These are phyloP conservation scores for Andrena dorsata DNA, from an alignment of 2,888 invertebrate species.

Conservation along the genomic window DNA sequence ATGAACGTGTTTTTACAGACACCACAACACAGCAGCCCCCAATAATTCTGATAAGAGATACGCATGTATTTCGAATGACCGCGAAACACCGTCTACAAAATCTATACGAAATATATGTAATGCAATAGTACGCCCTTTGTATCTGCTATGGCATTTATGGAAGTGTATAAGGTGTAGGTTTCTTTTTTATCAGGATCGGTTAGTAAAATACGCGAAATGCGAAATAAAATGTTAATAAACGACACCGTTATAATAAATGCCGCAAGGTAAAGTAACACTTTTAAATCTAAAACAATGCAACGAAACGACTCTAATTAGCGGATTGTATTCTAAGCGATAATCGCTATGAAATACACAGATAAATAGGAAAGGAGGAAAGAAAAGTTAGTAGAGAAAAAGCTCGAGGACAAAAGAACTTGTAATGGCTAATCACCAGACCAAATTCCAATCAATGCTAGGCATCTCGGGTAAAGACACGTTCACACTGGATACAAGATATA, in stretches of 20 bases:
- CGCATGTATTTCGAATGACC: too few species aligned
- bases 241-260: too few species aligned
- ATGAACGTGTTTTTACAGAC: constrained; percentile 73
- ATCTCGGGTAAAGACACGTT: constrained; percentile 80
- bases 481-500: constrained; percentile 74
- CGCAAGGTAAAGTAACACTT: background rate
- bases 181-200: background rate
- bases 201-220: background rate
- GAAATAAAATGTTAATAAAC: too few species aligned
- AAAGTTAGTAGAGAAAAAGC: constrained; percentile 6
- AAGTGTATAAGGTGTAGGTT: background rate
- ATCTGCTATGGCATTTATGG: too few species aligned
- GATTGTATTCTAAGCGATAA: background rate
- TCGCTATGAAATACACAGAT: background rate
- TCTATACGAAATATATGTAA: too few species aligned
- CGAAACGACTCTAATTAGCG: background rate
- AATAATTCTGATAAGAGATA: background rate
- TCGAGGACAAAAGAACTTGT: background rate
- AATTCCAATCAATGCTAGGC: constrained; percentile 77
- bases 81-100: too few species aligned
- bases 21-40: background rate
- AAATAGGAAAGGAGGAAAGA: background rate
- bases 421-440: constrained; percentile 70
- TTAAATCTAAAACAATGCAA: background rate
- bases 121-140: too few species aligned